Base-by-base conservation (phyloP, 2,113 vertebrate species). In the Rallus limicola region DNA sequence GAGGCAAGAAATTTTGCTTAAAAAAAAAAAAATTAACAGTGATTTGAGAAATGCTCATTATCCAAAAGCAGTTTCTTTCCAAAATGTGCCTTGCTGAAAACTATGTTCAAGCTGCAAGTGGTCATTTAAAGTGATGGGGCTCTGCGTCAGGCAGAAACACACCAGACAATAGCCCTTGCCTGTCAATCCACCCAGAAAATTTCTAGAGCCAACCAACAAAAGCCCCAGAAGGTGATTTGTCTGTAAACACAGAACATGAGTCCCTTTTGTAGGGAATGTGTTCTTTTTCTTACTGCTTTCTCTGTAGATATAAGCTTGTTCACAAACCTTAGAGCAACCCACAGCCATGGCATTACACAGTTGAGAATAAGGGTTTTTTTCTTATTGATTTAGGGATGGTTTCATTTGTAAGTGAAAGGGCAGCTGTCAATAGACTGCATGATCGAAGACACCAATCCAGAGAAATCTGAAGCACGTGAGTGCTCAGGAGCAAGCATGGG, bases 361-460 rank as follows among this genome's bases (percentile, higher is more conserved):
- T 94, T 96, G 91, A 95, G 78, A 96, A 89, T 42, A 79, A 86
- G 28, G 55, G 36, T 4, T 96, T 86, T 96, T 86, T 76, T 86
- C 77, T 84, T 97, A 97, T 96, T 95, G 96, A 96, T 95, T 95
- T 92, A 85, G 86, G 93, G 92, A 75, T 0, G 13, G 91, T 95
- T 97, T 95, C 88, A 97, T 96, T 96, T 96, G 91, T 96, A 97
- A 97, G 92, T 20, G 1, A 96, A 96, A 96, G 96, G 96, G 96
- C 93, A 96, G 93, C 93, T 95, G 95, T 97, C 95, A 94, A 95
- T 95, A 95, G 89, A 69, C 62, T 69, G 77, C 63, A 36, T 70
- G 95, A 96, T 95, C 88, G 89, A 89, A 92, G 48, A 64, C 88
- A 93, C 83, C 86, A 92, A 56, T 59, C 92, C 82, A 82, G 81